Conservation (phyloP, 2,888 invertebrate species). For the Mycalesis mineus region DNA sequence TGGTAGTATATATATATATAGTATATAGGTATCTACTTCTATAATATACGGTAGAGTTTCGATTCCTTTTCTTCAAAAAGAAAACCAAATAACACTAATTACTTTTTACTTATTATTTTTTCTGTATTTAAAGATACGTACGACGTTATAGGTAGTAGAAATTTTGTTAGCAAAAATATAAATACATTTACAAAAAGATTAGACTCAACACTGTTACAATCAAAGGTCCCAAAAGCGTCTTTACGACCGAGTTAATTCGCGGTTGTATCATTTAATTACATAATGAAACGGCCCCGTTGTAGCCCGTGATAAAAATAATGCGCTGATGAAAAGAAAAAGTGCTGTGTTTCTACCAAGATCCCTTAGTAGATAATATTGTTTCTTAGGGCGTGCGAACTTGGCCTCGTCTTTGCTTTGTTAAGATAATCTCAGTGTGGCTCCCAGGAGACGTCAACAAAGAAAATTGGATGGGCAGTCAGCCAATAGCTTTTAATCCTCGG, state of each 20-base stretch:
- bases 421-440: conserved; percentile 70
- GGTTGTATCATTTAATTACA: conserved; percentile 48
- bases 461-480: conserved; percentile 77
- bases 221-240: conserved; percentile 3
- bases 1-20: no score
- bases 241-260: conserved; percentile 27
- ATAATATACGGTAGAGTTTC: no score
- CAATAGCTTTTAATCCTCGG: conserved; percentile 73
- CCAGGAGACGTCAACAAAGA: conserved; percentile 74
- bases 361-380: conserved; percentile 56
- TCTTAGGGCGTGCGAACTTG: conserved; percentile 54
- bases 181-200: neutral
- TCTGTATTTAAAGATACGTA: no score
- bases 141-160: no score
- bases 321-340: conserved; percentile 33
- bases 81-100: no score
- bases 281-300: conserved; percentile 26
- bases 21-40: no score
- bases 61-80: no score
- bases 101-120: no score
- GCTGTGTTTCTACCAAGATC: conserved; percentile 48
- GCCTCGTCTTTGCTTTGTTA: conserved; percentile 67
- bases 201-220: neutral
- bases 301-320: conserved; percentile 23
- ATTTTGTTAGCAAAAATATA: neutral